A percentile compares a stretch with the other conserved stretches of the same genome.
Evolutionary conservation across 30 jellyfish, hydroid and myxozoan species (phyloP).

Genomic region (Calvadosia cruxmelitensis): DNA sequence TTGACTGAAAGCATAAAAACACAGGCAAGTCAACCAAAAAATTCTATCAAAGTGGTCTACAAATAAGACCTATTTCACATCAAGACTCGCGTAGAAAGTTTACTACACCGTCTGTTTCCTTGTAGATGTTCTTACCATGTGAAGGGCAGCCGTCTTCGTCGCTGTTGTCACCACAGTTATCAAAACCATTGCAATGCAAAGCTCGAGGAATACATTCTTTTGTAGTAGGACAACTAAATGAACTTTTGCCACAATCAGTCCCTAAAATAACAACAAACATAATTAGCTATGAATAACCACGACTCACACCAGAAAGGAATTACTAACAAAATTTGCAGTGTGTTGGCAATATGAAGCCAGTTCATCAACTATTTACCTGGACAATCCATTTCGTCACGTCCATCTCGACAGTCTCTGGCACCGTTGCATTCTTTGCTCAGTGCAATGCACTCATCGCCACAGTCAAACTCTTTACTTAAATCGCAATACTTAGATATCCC

Average conservation of each 20-base stretch:
- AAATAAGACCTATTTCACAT: too few species aligned
- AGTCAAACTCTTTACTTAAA: slow-evolving; percentile 10
- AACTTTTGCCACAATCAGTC: slow-evolving; percentile 1
- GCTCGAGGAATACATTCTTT: slow-evolving; percentile 11
- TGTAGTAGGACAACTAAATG: slow-evolving; percentile 13
- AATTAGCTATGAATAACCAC: neutral
- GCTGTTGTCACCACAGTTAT: slow-evolving; percentile 53
- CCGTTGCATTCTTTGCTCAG: slow-evolving; percentile 53
- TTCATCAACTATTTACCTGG: too few species aligned
- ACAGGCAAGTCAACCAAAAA: neutral
- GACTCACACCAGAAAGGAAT: neutral
- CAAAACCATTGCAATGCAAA: slow-evolving; percentile 22
- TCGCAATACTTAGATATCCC: neutral
- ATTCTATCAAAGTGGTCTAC: too few species aligned
- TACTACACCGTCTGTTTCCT: too few species aligned
- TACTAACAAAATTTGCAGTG: neutral
- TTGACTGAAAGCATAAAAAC: neutral
- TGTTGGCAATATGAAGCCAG: neutral
- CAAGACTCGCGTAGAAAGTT: too few species aligned
- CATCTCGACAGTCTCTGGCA: slow-evolving; percentile 57
- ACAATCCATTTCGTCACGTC: slow-evolving; percentile 64
- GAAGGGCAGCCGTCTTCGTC: slow-evolving; percentile 22
- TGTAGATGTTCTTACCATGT: neutral
- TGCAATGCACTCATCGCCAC: slow-evolving; percentile 43
- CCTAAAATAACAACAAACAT: slow-evolving; percentile 2